Evolutionary conservation across 2,888 invertebrate species (phyloP).

Genomic region (Campoplex capitator): DNA sequence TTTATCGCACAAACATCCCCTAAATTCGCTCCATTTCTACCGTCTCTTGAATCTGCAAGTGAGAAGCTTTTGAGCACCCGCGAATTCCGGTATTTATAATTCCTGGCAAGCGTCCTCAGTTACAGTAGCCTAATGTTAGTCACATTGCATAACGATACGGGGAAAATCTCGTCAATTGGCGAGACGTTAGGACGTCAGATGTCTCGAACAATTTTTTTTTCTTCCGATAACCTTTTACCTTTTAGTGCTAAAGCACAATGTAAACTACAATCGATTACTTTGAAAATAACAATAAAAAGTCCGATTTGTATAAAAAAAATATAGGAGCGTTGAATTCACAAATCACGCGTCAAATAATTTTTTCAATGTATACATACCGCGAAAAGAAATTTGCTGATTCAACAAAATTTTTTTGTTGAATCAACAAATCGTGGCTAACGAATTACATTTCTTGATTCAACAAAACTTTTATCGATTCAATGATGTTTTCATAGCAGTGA

Average conservation of each 20-base stretch:
- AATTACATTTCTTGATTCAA: too few relatives aligned
- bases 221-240: conserved; percentile 3
- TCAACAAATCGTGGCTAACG: too few relatives aligned
- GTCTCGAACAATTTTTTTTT: conserved; percentile 27
- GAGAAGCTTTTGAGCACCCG: conserved; percentile 70
- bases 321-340: too few relatives aligned
- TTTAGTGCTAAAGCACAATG: background rate
- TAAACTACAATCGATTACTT: conserved; percentile 3
- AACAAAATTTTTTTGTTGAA: too few relatives aligned
- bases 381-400: too few relatives aligned
- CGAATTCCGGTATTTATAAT: conserved; percentile 83
- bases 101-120: conserved; percentile 80
- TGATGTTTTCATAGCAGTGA: too few relatives aligned
- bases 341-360: too few relatives aligned
- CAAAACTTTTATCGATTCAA: too few relatives aligned
- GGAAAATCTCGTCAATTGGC: conserved; percentile 64
- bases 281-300: background rate
- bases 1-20: conserved; percentile 42
- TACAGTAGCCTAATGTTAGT: conserved; percentile 79
- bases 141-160: conserved; percentile 76
- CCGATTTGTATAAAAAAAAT: too few relatives aligned
- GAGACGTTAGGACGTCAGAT: conserved; percentile 61
- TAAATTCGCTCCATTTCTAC: conserved; percentile 56
- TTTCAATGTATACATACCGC: too few relatives aligned
- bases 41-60: conserved; percentile 13